Evolutionary conservation across 2,888 invertebrate species (phyloP), one percentile per base, ranked within the genome.

Genomic region (Syrphus vitripennis): DNA sequence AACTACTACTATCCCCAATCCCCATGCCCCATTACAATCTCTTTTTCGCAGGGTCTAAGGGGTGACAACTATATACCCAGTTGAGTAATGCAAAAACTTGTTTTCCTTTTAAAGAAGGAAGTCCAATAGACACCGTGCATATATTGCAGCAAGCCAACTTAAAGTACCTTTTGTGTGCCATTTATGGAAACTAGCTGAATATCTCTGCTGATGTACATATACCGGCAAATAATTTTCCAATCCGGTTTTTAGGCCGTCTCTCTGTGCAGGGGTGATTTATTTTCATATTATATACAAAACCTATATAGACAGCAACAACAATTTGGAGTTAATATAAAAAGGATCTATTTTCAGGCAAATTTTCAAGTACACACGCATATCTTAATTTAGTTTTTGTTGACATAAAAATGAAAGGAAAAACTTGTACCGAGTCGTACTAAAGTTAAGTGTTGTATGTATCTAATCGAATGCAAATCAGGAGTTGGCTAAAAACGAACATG

Each of bases 51-150:
- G 31, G 34, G 42, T 59, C 50, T 40, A 21, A 67, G 65, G 65
- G 76, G 72, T 77, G 65, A 40, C 50, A 71, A 71, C 26, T 37
- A 50, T 48, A 21, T 12, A 12, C 14, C 1, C 1, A 45, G 45
- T 29, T 45, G 50, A 24, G 40, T 48, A 61, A 55, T 37, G 21
- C 12, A 26, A 34, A 37, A 84, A 84, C 84, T 59, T 59, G 84
- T 84, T 84, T 67, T 71, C 84, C 84, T 61, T 80, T 80, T 76
- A 55, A 37, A 77, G 84, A 67, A 76, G 84, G 84, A 84, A 84
- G 76, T 84, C 45, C 59, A 53, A 71, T 75, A 75, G 75, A 70
- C 79, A 57, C 70, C 65, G 55, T 55, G 50, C 55, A 21, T 29
- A 21, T 42, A 14, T n/a, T n/a, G 42, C 83, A 48, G 42, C 42